These are phyloP conservation scores for Eulithis prunata DNA, from an alignment of 2,888 invertebrate species.

Conservation along the genomic window DNA sequence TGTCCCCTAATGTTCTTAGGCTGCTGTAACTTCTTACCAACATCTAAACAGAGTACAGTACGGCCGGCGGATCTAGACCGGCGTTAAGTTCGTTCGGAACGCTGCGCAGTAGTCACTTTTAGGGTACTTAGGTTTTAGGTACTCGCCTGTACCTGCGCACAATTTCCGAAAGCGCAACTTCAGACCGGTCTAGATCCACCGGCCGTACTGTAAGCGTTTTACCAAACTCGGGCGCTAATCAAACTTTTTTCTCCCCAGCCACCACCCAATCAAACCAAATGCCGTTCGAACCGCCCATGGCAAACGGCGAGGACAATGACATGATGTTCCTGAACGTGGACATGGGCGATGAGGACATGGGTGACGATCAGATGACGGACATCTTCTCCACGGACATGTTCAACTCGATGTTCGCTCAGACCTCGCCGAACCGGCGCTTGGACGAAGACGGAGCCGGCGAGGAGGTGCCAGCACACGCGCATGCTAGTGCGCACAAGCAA, in stretches of 20 bases:
- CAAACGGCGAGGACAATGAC: constrained; percentile 78
- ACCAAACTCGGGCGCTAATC: no score
- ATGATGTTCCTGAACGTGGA: constrained; percentile 76
- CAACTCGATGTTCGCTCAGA: constrained; percentile 77
- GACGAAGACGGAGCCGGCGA: constrained; percentile 52
- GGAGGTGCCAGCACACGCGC: constrained; percentile 53
- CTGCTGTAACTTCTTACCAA: no score
- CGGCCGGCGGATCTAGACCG: no score
- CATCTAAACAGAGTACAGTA: no score
- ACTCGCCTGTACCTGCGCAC: no score
- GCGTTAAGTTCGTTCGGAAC: no score
- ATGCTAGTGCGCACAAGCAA: constrained; percentile 49
- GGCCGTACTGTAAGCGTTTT: no score
- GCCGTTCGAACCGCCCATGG: constrained; percentile 75
- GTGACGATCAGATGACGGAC: constrained; percentile 89
- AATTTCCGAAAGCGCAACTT: no score
- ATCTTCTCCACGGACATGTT: constrained; percentile 88
- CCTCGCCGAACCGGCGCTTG: constrained; percentile 53
- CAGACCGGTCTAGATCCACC: no score
- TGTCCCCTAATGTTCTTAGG: no score
- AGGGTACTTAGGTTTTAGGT: no score
- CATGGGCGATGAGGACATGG: constrained; percentile 81
- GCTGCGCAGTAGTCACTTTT: no score
- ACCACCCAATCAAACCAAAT: constrained; percentile 88
- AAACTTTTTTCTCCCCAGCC: constrained; percentile 56